These are phyloP conservation scores for Macrotis lagotis DNA, from an alignment of 2,113 vertebrate genomes.

Conservation along the genomic window DNA sequence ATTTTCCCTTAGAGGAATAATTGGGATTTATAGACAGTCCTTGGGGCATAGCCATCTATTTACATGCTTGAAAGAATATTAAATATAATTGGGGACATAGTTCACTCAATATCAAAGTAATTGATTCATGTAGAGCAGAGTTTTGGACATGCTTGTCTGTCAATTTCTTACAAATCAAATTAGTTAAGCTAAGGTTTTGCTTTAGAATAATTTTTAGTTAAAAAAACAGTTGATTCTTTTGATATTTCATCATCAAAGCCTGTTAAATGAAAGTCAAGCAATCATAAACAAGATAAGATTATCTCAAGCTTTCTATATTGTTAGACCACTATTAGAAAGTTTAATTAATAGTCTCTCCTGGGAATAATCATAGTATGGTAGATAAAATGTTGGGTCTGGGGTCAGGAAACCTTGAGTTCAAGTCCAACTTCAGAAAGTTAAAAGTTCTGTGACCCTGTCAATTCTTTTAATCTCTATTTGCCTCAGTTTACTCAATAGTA, in stretches of 20 bases:
- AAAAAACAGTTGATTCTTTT: neutral
- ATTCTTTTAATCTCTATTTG: neutral
- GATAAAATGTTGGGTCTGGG: neutral
- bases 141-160: conserved; percentile 16
- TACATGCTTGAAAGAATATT: conserved; percentile 1
- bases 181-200: neutral
- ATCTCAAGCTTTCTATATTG: neutral
- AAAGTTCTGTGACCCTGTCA: neutral
- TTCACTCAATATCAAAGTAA: neutral
- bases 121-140: neutral
- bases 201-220: neutral
- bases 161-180: neutral
- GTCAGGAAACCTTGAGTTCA: neutral
- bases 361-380: neutral
- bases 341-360: neutral
- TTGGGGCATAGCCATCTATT: conserved; percentile 1
- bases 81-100: neutral
- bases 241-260: neutral
- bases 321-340: neutral
- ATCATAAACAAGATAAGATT: neutral
- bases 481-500: neutral
- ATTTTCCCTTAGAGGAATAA: neutral
- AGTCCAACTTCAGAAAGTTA: neutral
- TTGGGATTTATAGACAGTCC: neutral
- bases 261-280: neutral